These are phyloP conservation scores for Scaptomyza graminum DNA, from an alignment of 1,140 invertebrate species.

Conservation along the genomic window DNA sequence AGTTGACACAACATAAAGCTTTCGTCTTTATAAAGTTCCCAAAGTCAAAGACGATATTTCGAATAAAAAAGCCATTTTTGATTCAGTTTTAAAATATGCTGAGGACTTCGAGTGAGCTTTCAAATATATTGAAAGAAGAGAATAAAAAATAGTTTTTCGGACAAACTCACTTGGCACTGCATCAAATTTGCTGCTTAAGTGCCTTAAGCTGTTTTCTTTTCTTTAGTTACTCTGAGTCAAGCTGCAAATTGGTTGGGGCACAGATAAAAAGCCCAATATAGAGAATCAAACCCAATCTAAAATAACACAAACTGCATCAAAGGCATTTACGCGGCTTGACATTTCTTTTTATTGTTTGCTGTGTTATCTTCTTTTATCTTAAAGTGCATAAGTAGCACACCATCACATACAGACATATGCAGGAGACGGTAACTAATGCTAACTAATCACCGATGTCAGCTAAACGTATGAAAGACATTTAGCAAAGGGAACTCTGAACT, in stretches of 20 bases:
- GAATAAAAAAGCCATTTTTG: constrained; percentile 60
- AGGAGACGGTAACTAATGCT: constrained; percentile 46
- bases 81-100: background rate
- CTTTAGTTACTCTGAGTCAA: background rate
- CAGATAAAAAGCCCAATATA: constrained; percentile 31
- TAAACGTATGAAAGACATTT: constrained; percentile 51
- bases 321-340: constrained; percentile 62
- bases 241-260: background rate
- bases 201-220: background rate
- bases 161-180: background rate
- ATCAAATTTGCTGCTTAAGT: background rate
- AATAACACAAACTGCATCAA: constrained; percentile 52
- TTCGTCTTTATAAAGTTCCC: constrained; percentile 38
- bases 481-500: constrained; percentile 14
- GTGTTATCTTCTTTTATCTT: constrained; percentile 27
- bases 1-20: constrained; percentile 24
- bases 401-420: background rate
- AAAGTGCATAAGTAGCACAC: constrained; percentile 36
- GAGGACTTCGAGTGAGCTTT: too few relatives aligned
- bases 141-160: background rate
- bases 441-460: constrained; percentile 74
- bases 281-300: constrained; percentile 21
- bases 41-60: constrained; percentile 39
- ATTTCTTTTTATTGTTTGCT: constrained; percentile 53
- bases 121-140: background rate